Conservation (phyloP, 2,888 invertebrate genomes). For the Pelosia muscerda region DNA sequence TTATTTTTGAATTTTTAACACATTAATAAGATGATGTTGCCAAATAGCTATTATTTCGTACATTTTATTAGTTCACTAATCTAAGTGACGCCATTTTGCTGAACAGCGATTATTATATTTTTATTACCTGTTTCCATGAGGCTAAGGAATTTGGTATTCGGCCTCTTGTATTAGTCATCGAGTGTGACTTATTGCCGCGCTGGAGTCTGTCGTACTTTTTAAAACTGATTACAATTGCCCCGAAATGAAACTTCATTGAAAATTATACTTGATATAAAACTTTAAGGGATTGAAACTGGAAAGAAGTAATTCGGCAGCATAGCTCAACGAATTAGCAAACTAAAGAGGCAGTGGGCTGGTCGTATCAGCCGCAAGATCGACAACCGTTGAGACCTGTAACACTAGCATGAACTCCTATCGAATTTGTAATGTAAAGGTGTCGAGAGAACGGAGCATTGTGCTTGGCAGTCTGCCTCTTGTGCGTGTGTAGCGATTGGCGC, state of each 20-base stretch:
- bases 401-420: too few relatives aligned
- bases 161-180: slow-evolving; percentile 12
- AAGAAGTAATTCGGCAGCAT: too few relatives aligned
- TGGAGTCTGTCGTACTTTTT: not conserved
- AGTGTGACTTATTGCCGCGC: not conserved
- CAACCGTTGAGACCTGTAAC: too few relatives aligned
- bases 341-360: too few relatives aligned
- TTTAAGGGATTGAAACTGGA: too few relatives aligned
- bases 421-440: too few relatives aligned
- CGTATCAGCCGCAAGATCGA: too few relatives aligned
- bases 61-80: slow-evolving; percentile 42
- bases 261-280: not conserved
- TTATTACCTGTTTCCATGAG: slow-evolving; percentile 23
- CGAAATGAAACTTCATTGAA: not conserved
- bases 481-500: too few relatives aligned
- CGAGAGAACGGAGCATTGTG: too few relatives aligned
- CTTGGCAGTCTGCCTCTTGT: too few relatives aligned
- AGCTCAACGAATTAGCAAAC: too few relatives aligned
- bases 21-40: slow-evolving; percentile 31
- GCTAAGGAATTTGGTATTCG: slow-evolving; percentile 16
- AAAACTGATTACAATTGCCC: not conserved
- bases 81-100: slow-evolving; percentile 22
- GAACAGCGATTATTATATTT: slow-evolving; percentile 19
- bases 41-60: slow-evolving; percentile 37
- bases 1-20: slow-evolving; percentile 33